These are phyloP conservation scores for Leucoraja erinaceus DNA, from an alignment of 2,113 vertebrate genomes.

Conservation along the genomic window DNA sequence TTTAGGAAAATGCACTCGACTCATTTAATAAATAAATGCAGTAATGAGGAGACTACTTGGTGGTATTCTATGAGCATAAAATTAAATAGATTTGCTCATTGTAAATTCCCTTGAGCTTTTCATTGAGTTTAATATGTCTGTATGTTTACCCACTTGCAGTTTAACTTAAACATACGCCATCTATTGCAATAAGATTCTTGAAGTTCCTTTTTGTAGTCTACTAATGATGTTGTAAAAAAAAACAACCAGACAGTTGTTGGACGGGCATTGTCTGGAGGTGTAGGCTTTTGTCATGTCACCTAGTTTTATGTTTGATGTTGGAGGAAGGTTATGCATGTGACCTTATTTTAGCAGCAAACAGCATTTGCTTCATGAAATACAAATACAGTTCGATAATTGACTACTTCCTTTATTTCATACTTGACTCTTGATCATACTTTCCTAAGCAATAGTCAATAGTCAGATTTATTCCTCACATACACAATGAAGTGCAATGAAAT, in stretches of 20 bases:
- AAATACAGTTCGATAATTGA: neutral
- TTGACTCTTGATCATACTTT: neutral
- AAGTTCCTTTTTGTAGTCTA: neutral
- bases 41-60: neutral
- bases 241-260: neutral
- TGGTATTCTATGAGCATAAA: neutral
- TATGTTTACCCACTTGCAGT: neutral
- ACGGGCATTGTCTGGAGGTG: neutral
- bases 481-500: too few relatives aligned
- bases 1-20: neutral
- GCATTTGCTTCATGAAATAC: neutral
- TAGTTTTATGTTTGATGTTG: neutral
- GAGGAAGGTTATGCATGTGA: neutral
- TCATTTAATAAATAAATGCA: neutral
- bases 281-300: too few relatives aligned
- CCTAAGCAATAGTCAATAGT: neutral
- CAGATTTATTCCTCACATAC: too few relatives aligned
- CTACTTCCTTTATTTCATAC: neutral
- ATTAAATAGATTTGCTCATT: neutral
- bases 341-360: neutral
- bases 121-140: neutral
- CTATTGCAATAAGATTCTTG: neutral
- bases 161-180: neutral
- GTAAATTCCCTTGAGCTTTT: neutral
- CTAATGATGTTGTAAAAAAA: neutral